Conservation (phyloP, 2,888 invertebrate species). For the Micropterix aruncella region DNA sequence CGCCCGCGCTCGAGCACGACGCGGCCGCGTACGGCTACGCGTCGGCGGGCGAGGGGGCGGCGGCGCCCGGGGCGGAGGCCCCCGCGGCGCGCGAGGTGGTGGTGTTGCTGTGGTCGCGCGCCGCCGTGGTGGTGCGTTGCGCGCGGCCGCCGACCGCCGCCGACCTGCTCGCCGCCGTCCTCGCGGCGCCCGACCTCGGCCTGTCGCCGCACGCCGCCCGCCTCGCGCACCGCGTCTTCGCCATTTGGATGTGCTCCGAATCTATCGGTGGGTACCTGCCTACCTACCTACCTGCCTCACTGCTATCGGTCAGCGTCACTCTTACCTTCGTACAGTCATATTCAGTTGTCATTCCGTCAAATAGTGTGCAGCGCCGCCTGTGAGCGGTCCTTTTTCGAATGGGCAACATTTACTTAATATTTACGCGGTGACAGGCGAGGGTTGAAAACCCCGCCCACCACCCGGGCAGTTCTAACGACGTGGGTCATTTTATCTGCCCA, state of each 20-base stretch:
- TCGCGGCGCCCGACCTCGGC: neutral
- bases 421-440: no score
- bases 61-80: constrained; percentile 71
- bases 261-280: neutral
- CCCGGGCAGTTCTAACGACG: no score
- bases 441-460: no score
- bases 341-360: no score
- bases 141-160: neutral
- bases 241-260: constrained; percentile 83
- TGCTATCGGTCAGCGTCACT: no score
- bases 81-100: constrained; percentile 50
- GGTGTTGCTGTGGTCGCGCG: constrained; percentile 71
- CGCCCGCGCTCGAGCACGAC: neutral
- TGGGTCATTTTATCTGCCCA: no score
- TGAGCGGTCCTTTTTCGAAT: no score
- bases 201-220: constrained; percentile 29
- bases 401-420: no score
- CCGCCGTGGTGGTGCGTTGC: constrained; percentile 70
- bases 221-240: constrained; percentile 63
- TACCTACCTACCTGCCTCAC: no score
- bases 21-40: neutral
- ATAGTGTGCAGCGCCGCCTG: no score
- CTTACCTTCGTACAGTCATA: no score
- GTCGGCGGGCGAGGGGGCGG: constrained; percentile 45
- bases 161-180: neutral